A percentile compares a stretch with the other conserved stretches of the same genome.
These are phyloP conservation scores for Myotis pilosus DNA, from an alignment of 2,797 vertebrate species.

Conservation along the genomic window DNA sequence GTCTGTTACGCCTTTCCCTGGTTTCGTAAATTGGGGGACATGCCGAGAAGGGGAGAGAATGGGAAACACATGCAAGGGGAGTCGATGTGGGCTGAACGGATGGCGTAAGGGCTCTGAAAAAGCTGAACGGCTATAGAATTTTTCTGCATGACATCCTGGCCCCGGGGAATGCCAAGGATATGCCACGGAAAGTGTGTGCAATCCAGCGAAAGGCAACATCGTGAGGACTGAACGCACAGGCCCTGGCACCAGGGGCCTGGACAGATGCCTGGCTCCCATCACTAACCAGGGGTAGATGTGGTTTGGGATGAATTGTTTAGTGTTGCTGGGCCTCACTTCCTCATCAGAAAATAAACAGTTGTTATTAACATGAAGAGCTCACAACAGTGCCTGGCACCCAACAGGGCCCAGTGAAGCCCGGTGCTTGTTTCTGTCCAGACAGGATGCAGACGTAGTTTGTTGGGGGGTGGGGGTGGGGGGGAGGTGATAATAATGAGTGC, in stretches of 20 bases:
- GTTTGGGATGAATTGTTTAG: not conserved
- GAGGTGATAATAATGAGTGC: not conserved
- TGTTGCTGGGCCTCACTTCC: not conserved
- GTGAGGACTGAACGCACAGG: not conserved
- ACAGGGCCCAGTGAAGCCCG: not conserved
- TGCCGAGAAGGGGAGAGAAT: not conserved
- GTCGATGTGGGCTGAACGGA: not conserved
- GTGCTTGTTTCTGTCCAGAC: not conserved
- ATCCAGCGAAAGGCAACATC: rapidly evolving
- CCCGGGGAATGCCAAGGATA: not conserved
- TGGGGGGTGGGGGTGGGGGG: not conserved
- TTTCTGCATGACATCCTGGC: not conserved
- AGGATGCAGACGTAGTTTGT: not conserved
- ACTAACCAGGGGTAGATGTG: not conserved
- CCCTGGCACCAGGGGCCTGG: not conserved
- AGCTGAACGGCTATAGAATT: not conserved
- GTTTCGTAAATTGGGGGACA: not conserved
- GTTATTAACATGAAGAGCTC: not conserved
- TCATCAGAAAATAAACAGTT: not conserved
- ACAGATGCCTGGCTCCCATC: not conserved
- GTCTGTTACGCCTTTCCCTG: not conserved
- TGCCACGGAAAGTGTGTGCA: not conserved
- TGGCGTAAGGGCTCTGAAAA: not conserved
- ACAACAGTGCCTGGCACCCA: not conserved
- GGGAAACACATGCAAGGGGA: not conserved